Percentiles rank a stretch among this genome's conserved stretches.
Evolutionary conservation across 2,113 vertebrate genomes (phyloP).

Genomic region (Craseonycteris thonglongyai): DNA sequence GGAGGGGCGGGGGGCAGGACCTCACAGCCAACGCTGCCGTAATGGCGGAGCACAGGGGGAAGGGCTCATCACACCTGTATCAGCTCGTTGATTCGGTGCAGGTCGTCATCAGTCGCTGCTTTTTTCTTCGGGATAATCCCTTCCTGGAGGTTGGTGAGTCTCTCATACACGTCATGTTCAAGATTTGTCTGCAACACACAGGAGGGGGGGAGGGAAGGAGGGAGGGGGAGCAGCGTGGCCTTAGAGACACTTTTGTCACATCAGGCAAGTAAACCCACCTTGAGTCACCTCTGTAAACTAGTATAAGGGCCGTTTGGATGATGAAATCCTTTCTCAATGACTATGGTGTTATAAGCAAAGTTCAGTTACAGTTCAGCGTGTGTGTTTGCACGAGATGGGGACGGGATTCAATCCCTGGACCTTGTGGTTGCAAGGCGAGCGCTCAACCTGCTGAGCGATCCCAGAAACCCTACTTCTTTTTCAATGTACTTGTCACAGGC

Average conservation of each 20-base stretch:
- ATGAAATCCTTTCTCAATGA: background rate
- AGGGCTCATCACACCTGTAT: slow-evolving; percentile 88
- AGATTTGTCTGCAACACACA: slow-evolving; percentile 87
- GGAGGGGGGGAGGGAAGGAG: background rate
- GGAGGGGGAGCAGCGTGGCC: background rate
- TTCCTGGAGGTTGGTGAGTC: slow-evolving; percentile 94
- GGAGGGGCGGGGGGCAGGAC: background rate
- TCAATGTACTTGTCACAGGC: background rate
- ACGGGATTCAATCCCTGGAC: no score
- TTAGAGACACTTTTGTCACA: background rate
- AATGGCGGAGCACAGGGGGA: background rate
- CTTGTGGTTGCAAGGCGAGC: no score
- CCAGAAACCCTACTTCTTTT: background rate
- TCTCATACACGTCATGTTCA: slow-evolving; percentile 96
- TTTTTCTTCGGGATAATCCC: slow-evolving; percentile 99
- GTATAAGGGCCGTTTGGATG: background rate
- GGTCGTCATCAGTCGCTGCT: slow-evolving; percentile 91
- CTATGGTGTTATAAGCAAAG: background rate
- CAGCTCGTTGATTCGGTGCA: slow-evolving; percentile 96
- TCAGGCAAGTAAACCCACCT: background rate
- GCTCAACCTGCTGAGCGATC: no score
- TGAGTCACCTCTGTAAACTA: background rate
- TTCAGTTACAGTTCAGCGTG: no score
- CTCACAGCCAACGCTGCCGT: background rate
- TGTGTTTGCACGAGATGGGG: no score